These are phyloP conservation scores for Champsocephalus esox DNA, from an alignment of 2,797 vertebrate species.

Conservation along the genomic window DNA sequence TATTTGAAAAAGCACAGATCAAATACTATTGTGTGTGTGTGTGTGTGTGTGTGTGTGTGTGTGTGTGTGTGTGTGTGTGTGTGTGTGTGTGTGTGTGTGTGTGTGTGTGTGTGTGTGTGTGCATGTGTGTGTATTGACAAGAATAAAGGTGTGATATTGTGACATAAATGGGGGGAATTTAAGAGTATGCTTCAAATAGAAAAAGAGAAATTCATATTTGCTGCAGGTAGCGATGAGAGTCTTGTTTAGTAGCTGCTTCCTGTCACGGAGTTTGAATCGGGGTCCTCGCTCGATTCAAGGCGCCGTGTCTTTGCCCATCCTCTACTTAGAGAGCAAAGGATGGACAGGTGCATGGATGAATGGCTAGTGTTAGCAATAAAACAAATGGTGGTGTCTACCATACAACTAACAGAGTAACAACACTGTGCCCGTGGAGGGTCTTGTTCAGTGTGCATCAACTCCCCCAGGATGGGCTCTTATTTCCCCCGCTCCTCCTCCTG, in stretches of 20 bases:
- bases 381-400: conserved; percentile 42
- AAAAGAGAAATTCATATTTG: background rate
- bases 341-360: conserved; percentile 18
- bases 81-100: too few relatives aligned
- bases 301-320: conserved; percentile 9
- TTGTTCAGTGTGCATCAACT: conserved; percentile 40
- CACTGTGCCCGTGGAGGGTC: conserved; percentile 10
- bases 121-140: background rate
- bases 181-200: background rate
- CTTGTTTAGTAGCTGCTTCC: background rate
- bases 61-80: too few relatives aligned
- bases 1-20: background rate
- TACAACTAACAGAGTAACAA: conserved; percentile 40
- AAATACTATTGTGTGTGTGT: too few relatives aligned
- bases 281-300: background rate
- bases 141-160: background rate
- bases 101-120: background rate
- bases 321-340: background rate
- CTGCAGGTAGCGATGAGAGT: background rate
- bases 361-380: conserved; percentile 28
- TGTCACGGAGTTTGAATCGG: conserved; percentile 9
- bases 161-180: background rate
- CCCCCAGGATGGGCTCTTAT: conserved; percentile 35
- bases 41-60: too few relatives aligned
- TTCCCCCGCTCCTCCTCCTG: conserved; percentile 33